Evolutionary conservation across 2,888 invertebrate genomes (phyloP).

Genomic region (Clivina fossor): DNA sequence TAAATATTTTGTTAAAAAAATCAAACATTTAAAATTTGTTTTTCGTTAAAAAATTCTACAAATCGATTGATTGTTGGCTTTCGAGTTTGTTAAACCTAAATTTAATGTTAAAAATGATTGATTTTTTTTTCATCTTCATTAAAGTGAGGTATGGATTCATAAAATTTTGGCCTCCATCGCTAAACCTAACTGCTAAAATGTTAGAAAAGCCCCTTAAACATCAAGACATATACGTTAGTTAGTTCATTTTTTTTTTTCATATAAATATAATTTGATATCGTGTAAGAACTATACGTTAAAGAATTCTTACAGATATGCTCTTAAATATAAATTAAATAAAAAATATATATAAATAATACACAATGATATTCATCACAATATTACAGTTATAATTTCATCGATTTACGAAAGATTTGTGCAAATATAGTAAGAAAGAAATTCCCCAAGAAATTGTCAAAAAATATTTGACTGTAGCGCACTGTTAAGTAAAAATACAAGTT

Average conservation of each 20-base stretch:
- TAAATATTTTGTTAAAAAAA: too few species aligned
- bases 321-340: not conserved
- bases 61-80: too few species aligned
- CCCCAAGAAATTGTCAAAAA: too few species aligned
- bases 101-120: too few species aligned
- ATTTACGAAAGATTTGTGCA: not conserved
- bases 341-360: conserved; percentile 7
- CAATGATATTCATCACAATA: conserved; percentile 12
- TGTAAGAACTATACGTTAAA: conserved; percentile 24
- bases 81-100: too few species aligned
- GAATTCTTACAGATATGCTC: conserved; percentile 21
- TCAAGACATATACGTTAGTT: conserved; percentile 51
- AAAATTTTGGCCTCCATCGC: conserved; percentile 31
- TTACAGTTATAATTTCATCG: not conserved
- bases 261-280: conserved; percentile 35
- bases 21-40: too few species aligned
- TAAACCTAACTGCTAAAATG: conserved; percentile 51
- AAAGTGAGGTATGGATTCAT: conserved; percentile 15
- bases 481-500: not conserved
- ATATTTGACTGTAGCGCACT: too few species aligned
- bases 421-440: not conserved
- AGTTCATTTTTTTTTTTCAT: too few species aligned
- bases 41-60: too few species aligned
- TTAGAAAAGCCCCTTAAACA: conserved; percentile 49
- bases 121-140: conserved; percentile 7